Conservation (phyloP, 2,888 invertebrate species). For the Balanococcus diminutus region DNA sequence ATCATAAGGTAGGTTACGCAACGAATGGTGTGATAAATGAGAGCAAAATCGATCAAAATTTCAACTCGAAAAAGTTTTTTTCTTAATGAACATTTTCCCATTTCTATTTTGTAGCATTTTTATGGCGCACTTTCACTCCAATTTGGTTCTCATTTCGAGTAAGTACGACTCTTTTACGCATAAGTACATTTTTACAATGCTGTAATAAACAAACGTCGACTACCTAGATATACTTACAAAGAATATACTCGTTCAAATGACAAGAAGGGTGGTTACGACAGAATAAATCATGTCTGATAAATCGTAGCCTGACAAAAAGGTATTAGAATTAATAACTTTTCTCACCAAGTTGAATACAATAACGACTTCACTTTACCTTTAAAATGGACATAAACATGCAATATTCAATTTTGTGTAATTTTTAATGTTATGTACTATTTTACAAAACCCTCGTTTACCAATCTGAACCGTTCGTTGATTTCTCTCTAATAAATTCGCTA, state of each 20-base stretch:
- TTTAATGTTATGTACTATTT: neutral
- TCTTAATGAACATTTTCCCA: neutral
- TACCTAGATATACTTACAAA: too few relatives aligned
- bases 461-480: neutral
- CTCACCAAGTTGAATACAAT: neutral
- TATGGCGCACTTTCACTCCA: neutral
- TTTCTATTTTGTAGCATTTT: neutral
- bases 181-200: too few relatives aligned
- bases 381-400: neutral
- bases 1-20: neutral
- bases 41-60: neutral
- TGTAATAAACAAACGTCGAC: too few relatives aligned
- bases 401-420: conserved; percentile 1
- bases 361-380: neutral
- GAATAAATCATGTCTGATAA: neutral
- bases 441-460: neutral
- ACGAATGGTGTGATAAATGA: neutral
- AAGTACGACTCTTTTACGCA: too few relatives aligned
- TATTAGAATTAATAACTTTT: neutral
- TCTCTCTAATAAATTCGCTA: neutral
- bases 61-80: neutral
- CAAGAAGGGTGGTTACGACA: too few relatives aligned
- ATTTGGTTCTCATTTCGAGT: neutral
- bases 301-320: neutral
- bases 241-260: too few relatives aligned